Evolutionary conservation across 2,888 invertebrate genomes (phyloP), one percentile per base, ranked within the genome.

Genomic region (Mimas tiliae): DNA sequence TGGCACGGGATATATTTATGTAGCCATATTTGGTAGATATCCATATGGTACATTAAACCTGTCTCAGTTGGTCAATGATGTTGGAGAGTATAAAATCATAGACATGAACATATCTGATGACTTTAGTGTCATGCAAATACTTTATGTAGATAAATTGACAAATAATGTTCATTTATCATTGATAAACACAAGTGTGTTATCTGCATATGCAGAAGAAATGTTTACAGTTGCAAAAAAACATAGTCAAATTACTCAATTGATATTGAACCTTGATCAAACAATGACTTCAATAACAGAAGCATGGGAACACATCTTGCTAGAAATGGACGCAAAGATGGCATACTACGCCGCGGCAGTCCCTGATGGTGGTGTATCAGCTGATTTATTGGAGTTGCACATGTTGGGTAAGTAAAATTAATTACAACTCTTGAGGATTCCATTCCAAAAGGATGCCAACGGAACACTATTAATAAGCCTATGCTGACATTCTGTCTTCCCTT

Each of bases 241-340:
- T 87, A 95, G 96, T 8, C 95, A 96, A 79, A 94, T 98, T 38
- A 86, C 95, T 12, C 94, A 96, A 75, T 94, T 98, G 51, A 93
- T 97, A 80, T 95, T 95, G 79, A 94, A 95, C 70, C 89, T 98
- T 45, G 96, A 96, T 65, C 96, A 96, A 74, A 97, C 97, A 0
- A 96, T 98, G 88, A 95, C 95, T 74, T 96, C 96, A 8, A 96
- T 98, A 72, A 96, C 95, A 50, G 98, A 98, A 89, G 97, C 98
- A 0, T 99, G 98, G 98, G 99, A 99, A 85, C 98, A 97, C 72
- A 98, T 98, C 78, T 94, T 99, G 48, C 86, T 98, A 53, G 98
- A 99, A 92, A 97, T 99, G 96, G 98, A 99, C 83, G 96, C 97
- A 62, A 99, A 99, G 90, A 95, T 99, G 76, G 96, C 97, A 0